Percentiles rank a stretch among this genome's conserved stretches.
Conservation (phyloP, 1,140 invertebrate species). For the Atta cephalotes region DNA sequence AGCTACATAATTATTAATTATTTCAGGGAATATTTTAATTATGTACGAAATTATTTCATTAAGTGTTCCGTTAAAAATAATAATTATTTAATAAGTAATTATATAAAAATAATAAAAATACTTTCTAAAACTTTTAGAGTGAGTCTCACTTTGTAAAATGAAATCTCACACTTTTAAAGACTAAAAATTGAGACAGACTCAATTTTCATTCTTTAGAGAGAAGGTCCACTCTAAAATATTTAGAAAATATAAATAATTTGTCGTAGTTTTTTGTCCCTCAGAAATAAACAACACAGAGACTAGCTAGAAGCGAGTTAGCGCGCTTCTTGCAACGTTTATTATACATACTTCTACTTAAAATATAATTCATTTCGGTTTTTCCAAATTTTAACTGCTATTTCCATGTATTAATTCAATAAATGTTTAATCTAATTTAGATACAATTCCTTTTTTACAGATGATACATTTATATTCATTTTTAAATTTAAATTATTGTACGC, state of each 20-base stretch:
- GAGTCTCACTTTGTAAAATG: no score
- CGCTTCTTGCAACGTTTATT: neutral
- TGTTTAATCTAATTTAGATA: neutral
- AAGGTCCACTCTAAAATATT: no score
- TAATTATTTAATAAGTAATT: no score
- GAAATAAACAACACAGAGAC: neutral
- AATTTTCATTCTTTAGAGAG: no score
- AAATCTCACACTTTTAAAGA: no score
- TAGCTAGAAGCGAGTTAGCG: neutral
- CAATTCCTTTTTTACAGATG: neutral
- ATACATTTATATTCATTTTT: neutral
- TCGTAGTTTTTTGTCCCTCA: neutral
- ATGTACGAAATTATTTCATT: neutral
- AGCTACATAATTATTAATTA: neutral
- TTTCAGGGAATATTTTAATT: neutral
- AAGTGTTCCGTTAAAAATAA: neutral
- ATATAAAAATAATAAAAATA: neutral
- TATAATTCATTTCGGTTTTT: neutral
- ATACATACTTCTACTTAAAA: neutral
- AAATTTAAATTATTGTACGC: neutral
- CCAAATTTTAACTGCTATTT: neutral
- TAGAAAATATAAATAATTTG: neutral
- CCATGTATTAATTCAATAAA: neutral
- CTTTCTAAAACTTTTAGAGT: no score
- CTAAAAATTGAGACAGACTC: no score